Evolutionary conservation across 2,888 invertebrate species (phyloP).

Genomic region (Drosophila acutilabella): DNA sequence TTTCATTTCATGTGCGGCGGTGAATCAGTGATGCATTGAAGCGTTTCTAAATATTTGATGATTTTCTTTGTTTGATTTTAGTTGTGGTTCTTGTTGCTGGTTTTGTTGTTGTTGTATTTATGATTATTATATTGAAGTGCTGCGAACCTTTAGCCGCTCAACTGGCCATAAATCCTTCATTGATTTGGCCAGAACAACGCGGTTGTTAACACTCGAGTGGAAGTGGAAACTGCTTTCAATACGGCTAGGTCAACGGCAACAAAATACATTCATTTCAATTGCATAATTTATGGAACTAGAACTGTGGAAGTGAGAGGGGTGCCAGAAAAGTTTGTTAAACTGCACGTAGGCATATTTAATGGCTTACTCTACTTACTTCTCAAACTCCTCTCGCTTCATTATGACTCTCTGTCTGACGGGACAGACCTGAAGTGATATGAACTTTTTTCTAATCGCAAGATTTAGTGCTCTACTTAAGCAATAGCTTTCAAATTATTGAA

Average conservation of each 20-base stretch:
- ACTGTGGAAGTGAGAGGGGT: constrained; percentile 25
- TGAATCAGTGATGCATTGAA: constrained; percentile 58
- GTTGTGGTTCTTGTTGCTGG: constrained; percentile 1
- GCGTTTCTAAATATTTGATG: constrained; percentile 50
- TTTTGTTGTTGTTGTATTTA: neutral
- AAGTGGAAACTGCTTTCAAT: constrained; percentile 61
- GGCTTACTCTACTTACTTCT: neutral
- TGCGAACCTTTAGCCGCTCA: constrained; percentile 47
- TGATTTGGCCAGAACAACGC: constrained; percentile 8
- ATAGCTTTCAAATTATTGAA: constrained; percentile 54
- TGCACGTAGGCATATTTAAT: no score
- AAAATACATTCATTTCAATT: constrained; percentile 30
- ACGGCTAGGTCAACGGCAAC: constrained; percentile 51
- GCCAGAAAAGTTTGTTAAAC: neutral
- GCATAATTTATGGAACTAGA: constrained; percentile 42
- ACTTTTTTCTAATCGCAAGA: constrained; percentile 31
- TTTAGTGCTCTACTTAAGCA: constrained; percentile 47
- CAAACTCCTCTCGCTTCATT: constrained; percentile 15
- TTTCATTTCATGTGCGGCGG: constrained; percentile 22
- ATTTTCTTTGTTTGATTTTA: constrained; percentile 3
- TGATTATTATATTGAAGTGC: constrained; percentile 37
- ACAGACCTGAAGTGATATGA: neutral
- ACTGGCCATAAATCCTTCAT: constrained; percentile 62
- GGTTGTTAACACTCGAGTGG: constrained; percentile 41
- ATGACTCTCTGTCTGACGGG: constrained; percentile 38